A percentile compares a stretch with the other conserved stretches of the same genome.
phyloP scores from a whole-genome alignment of 2,113 vertebrate genomes.

The human region DNA sequence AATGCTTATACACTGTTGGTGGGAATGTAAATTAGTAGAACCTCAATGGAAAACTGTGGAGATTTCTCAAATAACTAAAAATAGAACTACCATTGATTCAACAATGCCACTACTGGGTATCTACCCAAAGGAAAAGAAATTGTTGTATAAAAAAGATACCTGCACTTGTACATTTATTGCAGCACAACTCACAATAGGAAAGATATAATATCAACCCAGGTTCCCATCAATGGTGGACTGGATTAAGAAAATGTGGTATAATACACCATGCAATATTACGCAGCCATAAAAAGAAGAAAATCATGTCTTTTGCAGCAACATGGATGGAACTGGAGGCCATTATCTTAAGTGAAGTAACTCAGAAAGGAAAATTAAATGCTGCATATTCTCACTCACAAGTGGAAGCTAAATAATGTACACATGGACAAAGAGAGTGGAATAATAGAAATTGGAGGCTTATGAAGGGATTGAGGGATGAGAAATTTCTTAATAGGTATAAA shows the following conservation, averaged over 20 bases:
- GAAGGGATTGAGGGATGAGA: not conserved
- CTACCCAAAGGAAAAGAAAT: not conserved
- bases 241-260: not conserved
- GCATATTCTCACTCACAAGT: not conserved
- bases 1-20: not conserved
- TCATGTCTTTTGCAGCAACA: not conserved
- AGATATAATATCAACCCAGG: not conserved
- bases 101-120: not conserved
- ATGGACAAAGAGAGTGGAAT: not conserved
- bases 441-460: not conserved
- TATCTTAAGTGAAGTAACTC: not conserved
- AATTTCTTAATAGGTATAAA: not conserved
- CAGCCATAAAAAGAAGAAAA: not conserved
- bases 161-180: not conserved
- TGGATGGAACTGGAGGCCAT: not conserved
- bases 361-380: not conserved
- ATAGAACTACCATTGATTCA: not conserved
- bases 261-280: not conserved
- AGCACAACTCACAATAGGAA: not conserved
- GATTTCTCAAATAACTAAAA: not conserved
- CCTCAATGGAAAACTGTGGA: not conserved
- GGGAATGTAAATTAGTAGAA: not conserved
- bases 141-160: not conserved
- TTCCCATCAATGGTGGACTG: not conserved
- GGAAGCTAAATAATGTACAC: not conserved